Conservation (phyloP, 2,797 vertebrate species). For the Masticophis lateralis region DNA sequence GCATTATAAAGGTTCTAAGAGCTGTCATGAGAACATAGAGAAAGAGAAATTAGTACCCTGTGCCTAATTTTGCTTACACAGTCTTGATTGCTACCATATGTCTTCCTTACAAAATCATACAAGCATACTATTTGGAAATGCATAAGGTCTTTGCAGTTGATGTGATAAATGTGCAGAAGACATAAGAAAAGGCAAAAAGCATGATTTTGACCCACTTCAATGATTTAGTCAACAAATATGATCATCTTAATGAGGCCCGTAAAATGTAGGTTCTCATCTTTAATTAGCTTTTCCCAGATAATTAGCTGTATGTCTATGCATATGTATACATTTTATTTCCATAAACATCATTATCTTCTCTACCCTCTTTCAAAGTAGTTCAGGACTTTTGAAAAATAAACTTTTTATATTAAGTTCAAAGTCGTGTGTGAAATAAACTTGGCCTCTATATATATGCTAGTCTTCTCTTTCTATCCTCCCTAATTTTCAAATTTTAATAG, state of each 20-base stretch:
- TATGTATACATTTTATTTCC: neutral
- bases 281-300: neutral
- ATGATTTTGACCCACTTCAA: neutral
- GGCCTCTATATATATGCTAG: neutral
- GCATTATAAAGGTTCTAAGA: neutral
- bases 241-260: neutral
- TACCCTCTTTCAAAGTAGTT: neutral
- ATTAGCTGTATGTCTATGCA: neutral
- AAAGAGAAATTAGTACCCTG: neutral
- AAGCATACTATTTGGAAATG: neutral
- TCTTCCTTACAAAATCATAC: neutral
- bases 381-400: neutral
- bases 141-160: neutral
- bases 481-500: neutral
- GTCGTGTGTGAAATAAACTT: rapidly evolving
- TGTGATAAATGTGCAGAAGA: neutral
- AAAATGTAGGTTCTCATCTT: neutral
- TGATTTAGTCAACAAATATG: neutral
- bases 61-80: neutral
- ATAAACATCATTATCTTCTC: neutral
- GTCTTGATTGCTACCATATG: neutral
- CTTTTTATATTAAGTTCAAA: slow-evolving; percentile 1
- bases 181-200: neutral
- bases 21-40: neutral
- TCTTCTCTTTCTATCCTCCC: neutral